These are phyloP conservation scores for Penaeus vannamei DNA, from an alignment of 1,140 invertebrate species.

Conservation along the genomic window DNA sequence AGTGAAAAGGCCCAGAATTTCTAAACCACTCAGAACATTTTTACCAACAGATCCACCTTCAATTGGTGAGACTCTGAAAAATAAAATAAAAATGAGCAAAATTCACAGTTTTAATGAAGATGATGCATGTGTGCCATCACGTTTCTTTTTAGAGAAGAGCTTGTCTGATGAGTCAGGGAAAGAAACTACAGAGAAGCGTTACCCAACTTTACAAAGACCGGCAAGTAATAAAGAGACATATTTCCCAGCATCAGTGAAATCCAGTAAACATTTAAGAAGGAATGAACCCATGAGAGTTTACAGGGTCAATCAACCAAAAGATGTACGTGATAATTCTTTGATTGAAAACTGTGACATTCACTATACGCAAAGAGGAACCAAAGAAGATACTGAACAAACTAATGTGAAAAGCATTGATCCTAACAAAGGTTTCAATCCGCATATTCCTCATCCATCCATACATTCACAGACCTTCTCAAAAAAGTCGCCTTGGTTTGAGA, in stretches of 20 bases:
- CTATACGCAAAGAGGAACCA: background rate
- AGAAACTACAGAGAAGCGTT: constrained; percentile 46
- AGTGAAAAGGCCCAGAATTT: constrained; percentile 26
- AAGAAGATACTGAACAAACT: background rate
- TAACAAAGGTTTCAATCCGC: background rate
- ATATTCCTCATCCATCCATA: background rate
- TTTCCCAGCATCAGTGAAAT: constrained; percentile 37
- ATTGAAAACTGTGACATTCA: background rate
- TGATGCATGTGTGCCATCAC: constrained; percentile 37
- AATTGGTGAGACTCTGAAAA: constrained; percentile 32
- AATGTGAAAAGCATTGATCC: background rate
- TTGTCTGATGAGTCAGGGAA: background rate
- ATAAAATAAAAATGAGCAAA: constrained; percentile 46
- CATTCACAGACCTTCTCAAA: constrained; percentile 29
- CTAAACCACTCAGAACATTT: constrained; percentile 36
- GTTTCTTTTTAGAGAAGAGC: constrained; percentile 41
- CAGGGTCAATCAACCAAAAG: constrained; percentile 39
- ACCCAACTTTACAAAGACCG: constrained; percentile 33
- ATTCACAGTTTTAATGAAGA: constrained; percentile 43
- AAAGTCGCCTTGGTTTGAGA: constrained; percentile 58
- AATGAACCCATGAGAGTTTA: constrained; percentile 41
- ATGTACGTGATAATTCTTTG: background rate
- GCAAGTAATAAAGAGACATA: constrained; percentile 49
- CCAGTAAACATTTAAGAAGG: constrained; percentile 1
- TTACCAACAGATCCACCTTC: constrained; percentile 37